phyloP scores from a whole-genome alignment of 1,140 invertebrate genomes.

The Goniozus legneri region DNA sequence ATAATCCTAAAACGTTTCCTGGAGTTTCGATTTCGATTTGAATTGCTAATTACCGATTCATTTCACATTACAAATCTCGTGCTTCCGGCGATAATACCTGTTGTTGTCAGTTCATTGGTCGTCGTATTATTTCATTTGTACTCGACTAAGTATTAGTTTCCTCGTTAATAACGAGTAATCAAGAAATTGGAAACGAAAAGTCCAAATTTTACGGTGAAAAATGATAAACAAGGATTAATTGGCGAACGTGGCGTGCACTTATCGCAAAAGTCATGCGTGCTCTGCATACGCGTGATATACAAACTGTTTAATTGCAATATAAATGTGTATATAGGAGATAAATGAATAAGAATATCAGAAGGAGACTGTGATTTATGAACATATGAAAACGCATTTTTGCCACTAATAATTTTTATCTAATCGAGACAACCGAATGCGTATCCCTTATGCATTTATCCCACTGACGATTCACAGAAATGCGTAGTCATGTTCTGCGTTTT shows the following conservation, averaged over 20 bases:
- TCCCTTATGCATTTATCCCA: neutral
- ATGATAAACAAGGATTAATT: conserved; percentile 7
- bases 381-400: conserved; percentile 42
- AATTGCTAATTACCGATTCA: no score
- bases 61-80: no score
- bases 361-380: conserved; percentile 23
- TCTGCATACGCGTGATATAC: conserved; percentile 14
- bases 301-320: conserved; percentile 52
- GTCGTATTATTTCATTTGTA: no score
- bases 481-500: conserved; percentile 40
- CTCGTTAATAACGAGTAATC: no score
- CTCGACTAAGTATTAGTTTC: no score
- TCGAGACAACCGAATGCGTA: no score
- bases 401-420: no score
- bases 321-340: conserved; percentile 52
- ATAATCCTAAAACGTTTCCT: neutral
- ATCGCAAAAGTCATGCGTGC: neutral
- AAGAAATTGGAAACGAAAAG: conserved; percentile 6
- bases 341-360: conserved; percentile 44
- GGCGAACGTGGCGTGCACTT: neutral
- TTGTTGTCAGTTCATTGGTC: no score
- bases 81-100: no score
- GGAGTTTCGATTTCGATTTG: no score
- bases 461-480: conserved; percentile 30
- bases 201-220: conserved; percentile 3